phyloP scores from a whole-genome alignment of 2,113 vertebrate genomes.

The Sinocyclocheilus anophthalmus region DNA sequence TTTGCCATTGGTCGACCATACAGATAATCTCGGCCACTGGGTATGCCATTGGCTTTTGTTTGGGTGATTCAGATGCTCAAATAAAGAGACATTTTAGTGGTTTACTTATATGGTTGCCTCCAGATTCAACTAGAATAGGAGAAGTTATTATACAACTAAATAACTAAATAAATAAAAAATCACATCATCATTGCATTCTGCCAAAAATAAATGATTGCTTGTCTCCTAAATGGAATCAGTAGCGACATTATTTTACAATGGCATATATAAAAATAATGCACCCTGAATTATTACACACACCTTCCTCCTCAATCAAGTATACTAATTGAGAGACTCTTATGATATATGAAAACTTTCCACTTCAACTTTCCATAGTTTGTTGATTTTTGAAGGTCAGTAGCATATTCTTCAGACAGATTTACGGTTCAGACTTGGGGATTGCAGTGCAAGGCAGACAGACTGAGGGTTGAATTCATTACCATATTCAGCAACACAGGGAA shows the following conservation, averaged over 20 bases:
- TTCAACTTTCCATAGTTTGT: neutral
- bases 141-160: too few relatives aligned
- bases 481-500: neutral
- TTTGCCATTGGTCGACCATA: too few relatives aligned
- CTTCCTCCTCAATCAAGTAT: neutral
- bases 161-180: neutral
- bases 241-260: neutral
- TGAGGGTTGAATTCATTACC: constrained; percentile 1
- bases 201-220: neutral
- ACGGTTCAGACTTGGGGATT: neutral
- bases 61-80: too few relatives aligned
- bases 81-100: too few relatives aligned
- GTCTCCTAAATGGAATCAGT: neutral
- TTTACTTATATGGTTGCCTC: too few relatives aligned
- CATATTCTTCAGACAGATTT: neutral
- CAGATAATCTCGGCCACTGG: too few relatives aligned
- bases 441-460: neutral
- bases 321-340: neutral
- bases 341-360: neutral
- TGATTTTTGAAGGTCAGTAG: neutral
- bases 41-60: too few relatives aligned
- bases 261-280: neutral
- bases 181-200: neutral
- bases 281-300: neutral
- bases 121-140: neutral